phyloP scores from a whole-genome alignment of 2,113 vertebrate species.

The Cyanoderma ruficeps region DNA sequence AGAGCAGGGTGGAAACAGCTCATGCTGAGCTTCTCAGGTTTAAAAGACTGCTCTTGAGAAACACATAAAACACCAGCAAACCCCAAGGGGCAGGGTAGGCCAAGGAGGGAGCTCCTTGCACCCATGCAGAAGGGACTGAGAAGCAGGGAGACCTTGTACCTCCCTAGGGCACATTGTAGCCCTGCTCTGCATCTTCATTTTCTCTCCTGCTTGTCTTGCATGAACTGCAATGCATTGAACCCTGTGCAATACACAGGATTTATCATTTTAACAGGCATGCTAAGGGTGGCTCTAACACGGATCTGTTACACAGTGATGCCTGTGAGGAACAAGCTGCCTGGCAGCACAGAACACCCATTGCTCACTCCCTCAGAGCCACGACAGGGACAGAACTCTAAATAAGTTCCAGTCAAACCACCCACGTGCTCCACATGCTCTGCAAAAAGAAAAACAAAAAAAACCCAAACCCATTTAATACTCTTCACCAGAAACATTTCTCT shows the following conservation, averaged over 20 bases:
- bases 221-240: background rate
- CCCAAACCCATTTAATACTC: background rate
- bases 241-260: background rate
- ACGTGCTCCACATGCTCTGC: constrained; percentile 4
- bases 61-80: background rate
- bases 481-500: background rate
- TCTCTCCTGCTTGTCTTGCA: background rate
- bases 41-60: background rate
- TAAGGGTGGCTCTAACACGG: background rate
- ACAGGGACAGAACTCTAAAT: background rate
- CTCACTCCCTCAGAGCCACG: background rate
- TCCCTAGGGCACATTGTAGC: background rate
- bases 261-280: background rate
- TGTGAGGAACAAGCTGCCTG: background rate
- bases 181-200: background rate
- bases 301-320: background rate
- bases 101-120: background rate
- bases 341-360: background rate
- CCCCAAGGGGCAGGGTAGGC: rapidly evolving
- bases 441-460: background rate
- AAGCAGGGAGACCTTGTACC: background rate
- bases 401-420: constrained; percentile 10
- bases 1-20: background rate
- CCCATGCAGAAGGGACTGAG: background rate
- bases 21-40: background rate